These are phyloP conservation scores for Acheta domesticus DNA, from an alignment of 2,888 invertebrate species.

Conservation along the genomic window DNA sequence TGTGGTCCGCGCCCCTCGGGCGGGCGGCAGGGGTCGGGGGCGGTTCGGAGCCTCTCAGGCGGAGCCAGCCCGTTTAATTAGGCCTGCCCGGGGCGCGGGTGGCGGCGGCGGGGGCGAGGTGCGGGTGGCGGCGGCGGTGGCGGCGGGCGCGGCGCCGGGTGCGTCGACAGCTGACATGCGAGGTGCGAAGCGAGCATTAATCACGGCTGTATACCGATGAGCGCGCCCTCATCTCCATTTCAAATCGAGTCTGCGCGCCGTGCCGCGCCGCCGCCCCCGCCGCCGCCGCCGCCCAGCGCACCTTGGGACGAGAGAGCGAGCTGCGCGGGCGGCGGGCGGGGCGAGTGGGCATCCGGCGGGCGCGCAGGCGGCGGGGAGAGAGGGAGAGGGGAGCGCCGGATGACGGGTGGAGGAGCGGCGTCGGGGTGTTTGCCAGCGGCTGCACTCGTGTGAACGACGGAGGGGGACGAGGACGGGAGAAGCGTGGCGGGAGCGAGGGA, in stretches of 20 bases:
- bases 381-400: too few species aligned
- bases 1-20: background rate
- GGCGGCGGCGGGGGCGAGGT: background rate
- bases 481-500: too few species aligned
- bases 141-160: background rate
- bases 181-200: conserved; percentile 18
- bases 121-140: background rate
- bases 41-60: background rate
- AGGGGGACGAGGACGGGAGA: too few species aligned
- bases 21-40: background rate
- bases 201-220: background rate
- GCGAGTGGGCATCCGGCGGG: too few species aligned
- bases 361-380: too few species aligned
- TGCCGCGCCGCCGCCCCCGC: background rate
- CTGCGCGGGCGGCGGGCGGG: background rate
- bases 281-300: background rate
- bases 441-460: too few species aligned
- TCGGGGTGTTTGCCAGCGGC: too few species aligned
- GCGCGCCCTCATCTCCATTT: conserved; percentile 18
- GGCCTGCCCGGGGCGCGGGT: background rate
- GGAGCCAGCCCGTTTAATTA: background rate
- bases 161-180: background rate
- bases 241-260: background rate
- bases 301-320: background rate
- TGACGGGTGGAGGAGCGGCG: too few species aligned